Evolutionary conservation across 2,888 invertebrate genomes (phyloP), one percentile per base, ranked within the genome.

Genomic region (Sinhomidia bicolor): DNA sequence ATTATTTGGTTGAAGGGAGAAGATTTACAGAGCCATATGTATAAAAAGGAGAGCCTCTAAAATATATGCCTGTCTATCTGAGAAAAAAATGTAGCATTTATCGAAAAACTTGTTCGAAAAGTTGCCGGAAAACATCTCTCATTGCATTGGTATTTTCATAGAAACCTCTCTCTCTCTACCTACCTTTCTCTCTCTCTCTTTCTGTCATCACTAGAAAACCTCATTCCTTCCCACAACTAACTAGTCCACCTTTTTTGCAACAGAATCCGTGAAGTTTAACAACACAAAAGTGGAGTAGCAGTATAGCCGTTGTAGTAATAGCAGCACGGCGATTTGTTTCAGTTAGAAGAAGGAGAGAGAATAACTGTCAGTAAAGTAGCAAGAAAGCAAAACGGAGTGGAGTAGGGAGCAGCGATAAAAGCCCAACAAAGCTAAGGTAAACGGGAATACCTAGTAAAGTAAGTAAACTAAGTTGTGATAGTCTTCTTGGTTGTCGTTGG

Each of bases 341-440:
- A 44, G 23, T 9, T 14, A 17, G 54, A 36, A 36, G 7, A 36
- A 36, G 7, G 4, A 7, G 44, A 47, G 10, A 62, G 29, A 26
- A 62, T 62, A 23, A 14, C 14, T 23, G 62, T 9, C 14, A 29
- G 20, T 57, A n/a, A 29, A 4, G 29, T 14, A 26, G 29, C 20
- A 41, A 71, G 41, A 9, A 29, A 54, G 3, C 4, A 20, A 54
- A 5, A 54, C 0, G 17, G 12, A 32, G 65, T 23, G n/a, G 20
- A 57, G 20, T 20, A 20, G n/a, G 29, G 51, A 36, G 3, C n/a
- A 74, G 26, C 9, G 74, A 74, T 74, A 74, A 74, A n/a, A n/a
- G n/a, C n/a, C 23, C 9, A 71, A 68, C 36, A 68, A 74, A 74
- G 26, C 74, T 23, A 74, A 74, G 74, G 74, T 74, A 74, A 74